Evolutionary conservation across 2,888 invertebrate genomes (phyloP).

Genomic region (Lasioglossum pauxillum): DNA sequence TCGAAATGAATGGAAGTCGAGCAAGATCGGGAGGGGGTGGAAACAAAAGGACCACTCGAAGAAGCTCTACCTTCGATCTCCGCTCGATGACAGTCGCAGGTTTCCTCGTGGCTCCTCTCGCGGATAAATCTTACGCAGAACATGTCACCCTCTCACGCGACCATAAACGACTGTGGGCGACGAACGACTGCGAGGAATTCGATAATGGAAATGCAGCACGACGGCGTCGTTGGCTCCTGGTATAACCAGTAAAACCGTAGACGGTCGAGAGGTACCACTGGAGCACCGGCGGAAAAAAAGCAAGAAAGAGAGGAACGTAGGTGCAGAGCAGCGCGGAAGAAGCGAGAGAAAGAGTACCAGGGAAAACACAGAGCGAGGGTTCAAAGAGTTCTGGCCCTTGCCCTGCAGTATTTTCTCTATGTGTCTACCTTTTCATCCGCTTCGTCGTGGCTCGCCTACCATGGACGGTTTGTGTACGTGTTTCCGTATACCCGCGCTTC

Average conservation of each 20-base stretch:
- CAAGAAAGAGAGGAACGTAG: constrained; percentile 23
- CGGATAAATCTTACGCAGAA: constrained; percentile 75
- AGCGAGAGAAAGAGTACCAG: constrained; percentile 52
- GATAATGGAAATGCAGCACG: constrained; percentile 71
- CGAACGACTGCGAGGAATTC: constrained; percentile 70
- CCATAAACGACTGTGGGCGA: constrained; percentile 62
- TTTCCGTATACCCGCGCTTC: background rate
- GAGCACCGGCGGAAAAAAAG: constrained; percentile 10
- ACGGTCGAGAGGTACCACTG: constrained; percentile 34
- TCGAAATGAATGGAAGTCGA: constrained; percentile 22
- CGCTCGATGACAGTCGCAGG: constrained; percentile 60
- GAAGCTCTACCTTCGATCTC: constrained; percentile 68
- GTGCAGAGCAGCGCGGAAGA: constrained; percentile 39
- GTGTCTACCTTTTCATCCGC: constrained; percentile 73
- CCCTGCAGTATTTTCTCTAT: constrained; percentile 67
- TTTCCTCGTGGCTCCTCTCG: constrained; percentile 63
- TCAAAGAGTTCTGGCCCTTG: constrained; percentile 76
- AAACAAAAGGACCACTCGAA: constrained; percentile 21
- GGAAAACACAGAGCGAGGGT: constrained; percentile 67
- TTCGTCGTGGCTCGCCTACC: constrained; percentile 42
- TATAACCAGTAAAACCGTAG: constrained; percentile 61
- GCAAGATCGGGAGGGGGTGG: background rate
- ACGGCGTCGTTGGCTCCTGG: constrained; percentile 59
- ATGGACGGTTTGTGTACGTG: constrained; percentile 8
- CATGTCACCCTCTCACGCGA: constrained; percentile 66